These are phyloP conservation scores for Laticauda laticaudata DNA, from an alignment of 2,113 vertebrate genomes.

Conservation along the genomic window DNA sequence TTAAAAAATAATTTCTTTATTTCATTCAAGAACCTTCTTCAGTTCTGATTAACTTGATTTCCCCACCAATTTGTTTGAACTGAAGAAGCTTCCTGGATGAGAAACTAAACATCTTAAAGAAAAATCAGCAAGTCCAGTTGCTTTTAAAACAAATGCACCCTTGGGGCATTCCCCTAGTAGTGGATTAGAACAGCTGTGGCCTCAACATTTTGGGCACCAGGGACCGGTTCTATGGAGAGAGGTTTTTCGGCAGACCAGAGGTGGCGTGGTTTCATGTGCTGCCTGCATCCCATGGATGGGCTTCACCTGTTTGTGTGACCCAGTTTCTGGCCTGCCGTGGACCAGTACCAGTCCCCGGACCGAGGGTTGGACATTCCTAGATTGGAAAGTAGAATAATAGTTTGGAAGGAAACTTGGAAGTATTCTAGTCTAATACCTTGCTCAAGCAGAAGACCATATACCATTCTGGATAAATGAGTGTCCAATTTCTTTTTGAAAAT, in stretches of 20 bases:
- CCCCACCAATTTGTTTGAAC: neutral
- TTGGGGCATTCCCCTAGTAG: neutral
- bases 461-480: neutral
- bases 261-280: neutral
- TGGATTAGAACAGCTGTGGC: neutral
- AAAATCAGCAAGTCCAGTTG: neutral
- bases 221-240: neutral
- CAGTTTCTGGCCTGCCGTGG: neutral
- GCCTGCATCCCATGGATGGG: neutral
- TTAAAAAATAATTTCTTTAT: neutral
- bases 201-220: neutral
- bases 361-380: neutral
- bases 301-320: neutral
- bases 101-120: neutral
- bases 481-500: neutral
- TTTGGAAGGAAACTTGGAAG: neutral
- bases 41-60: neutral
- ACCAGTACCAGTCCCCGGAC: neutral
- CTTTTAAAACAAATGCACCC: neutral
- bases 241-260: neutral
- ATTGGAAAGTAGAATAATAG: neutral
- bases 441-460: too few species aligned
- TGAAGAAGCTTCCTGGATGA: neutral
- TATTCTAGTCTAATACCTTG: neutral
- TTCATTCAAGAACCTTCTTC: neutral